Base-by-base conservation (phyloP, 2,113 vertebrate genomes). In the Zeus faber region DNA sequence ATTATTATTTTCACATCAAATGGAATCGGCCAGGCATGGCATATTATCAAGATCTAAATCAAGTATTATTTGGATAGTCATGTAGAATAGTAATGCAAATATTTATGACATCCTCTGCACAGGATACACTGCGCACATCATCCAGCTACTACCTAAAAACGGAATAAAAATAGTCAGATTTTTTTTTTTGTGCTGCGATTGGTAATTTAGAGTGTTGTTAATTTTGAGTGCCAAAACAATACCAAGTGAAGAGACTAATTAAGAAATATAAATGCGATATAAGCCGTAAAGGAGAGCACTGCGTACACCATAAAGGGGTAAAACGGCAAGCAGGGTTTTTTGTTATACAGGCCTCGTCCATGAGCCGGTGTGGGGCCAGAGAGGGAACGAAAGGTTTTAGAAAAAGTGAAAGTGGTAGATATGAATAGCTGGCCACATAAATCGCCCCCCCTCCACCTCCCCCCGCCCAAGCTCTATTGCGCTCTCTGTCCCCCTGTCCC, bases 381-480 rank as follows among this genome's bases (percentile, higher is more conserved):
- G 46, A 24, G 23, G 40, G 57, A 72, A 50, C 72, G 23, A 20
- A 43, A 54, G 37, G 52, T 26, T 26, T 27, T 74, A 70, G 67
- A 70, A 78, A 64, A 77, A 67, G 74, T 80, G 64, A 81, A 67
- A 74, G 68, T 68, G 64, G 53, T 59, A 61, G 73, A 79, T 86
- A 77, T 81, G 74, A 81, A 78, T 80, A 80, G 78, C 72, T 70
- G 25, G 3, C 66, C 58, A 54, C 65, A 58, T 65, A 72, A 70
- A 58, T 25, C 17, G 6, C 65, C 39, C 49, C 54, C 66, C 41
- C 49, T 51, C 66, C 70, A 1, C 50, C 65, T 41, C 68, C 49
- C 54, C 17, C 47, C 60, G 14, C 26, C 22, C 47, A 22, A 41
- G 23, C n/a, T n/a, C 43, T 27, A 7, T 39, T 58, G 24, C 51